Evolutionary conservation across 1,140 invertebrate species (phyloP).

Genomic region (Macrobrachium nipponense): DNA sequence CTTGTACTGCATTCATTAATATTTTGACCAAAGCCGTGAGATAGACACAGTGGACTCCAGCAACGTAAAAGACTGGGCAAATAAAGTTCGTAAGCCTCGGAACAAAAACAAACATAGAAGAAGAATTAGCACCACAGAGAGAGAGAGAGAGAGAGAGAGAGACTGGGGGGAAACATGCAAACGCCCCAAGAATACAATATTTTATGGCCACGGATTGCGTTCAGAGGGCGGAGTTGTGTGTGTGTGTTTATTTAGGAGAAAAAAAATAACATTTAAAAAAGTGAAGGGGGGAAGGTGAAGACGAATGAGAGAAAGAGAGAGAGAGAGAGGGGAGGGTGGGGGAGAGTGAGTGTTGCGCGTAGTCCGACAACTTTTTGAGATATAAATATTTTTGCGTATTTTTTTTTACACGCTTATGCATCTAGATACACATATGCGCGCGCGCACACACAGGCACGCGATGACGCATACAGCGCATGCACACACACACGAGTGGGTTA

Average conservation of each 20-base stretch:
- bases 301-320: neutral
- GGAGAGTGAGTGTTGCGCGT: neutral
- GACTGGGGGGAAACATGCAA: neutral
- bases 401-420: too few species aligned
- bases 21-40: too few species aligned
- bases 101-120: conserved; percentile 1
- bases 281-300: too few species aligned
- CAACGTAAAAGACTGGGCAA: too few species aligned
- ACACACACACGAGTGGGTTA: too few species aligned
- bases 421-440: too few species aligned
- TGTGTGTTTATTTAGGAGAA: neutral
- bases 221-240: neutral
- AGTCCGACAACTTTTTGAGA: neutral
- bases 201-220: neutral
- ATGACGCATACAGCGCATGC: too few species aligned
- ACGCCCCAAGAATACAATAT: neutral
- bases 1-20: too few species aligned
- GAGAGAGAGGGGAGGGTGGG: neutral
- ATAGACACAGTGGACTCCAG: too few species aligned
- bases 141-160: conserved; percentile 41
- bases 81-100: too few species aligned
- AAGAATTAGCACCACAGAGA: neutral
- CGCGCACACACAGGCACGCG: too few species aligned
- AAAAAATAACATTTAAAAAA: neutral
- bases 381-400: too few species aligned